Evolutionary conservation across 2,888 invertebrate genomes (phyloP).

Genomic region (Lacanobia wlatinum): DNA sequence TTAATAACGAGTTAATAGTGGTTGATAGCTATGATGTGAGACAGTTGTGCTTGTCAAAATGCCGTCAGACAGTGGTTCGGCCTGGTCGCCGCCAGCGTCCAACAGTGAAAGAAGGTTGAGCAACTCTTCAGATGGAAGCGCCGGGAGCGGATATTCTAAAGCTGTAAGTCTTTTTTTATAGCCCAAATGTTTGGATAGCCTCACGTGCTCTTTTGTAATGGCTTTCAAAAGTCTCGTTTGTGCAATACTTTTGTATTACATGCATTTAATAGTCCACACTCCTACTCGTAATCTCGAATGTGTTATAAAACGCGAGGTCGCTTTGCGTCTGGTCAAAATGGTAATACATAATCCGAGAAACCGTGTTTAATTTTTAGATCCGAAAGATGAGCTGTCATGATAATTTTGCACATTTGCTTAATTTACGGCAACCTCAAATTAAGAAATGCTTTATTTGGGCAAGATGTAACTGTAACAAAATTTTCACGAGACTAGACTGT

Average conservation of each 20-base stretch:
- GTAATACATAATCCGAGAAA: conserved; percentile 26
- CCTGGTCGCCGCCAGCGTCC: conserved; percentile 88
- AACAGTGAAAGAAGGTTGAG: conserved; percentile 88
- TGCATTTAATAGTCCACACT: conserved; percentile 41
- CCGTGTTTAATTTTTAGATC: conserved; percentile 15
- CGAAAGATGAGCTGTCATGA: conserved; percentile 12
- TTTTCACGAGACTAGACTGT: neutral
- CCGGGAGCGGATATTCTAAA: conserved; percentile 89
- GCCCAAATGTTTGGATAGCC: conserved; percentile 26
- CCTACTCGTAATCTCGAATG: conserved; percentile 46
- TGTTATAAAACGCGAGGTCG: conserved; percentile 49
- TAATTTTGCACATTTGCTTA: conserved; percentile 3
- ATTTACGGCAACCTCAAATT: neutral
- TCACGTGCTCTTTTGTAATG: conserved; percentile 52
- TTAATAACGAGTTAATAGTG: conserved; percentile 70
- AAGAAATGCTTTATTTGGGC: neutral
- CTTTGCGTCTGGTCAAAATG: conserved; percentile 32
- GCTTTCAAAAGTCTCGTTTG: conserved; percentile 51
- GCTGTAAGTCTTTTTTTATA: conserved; percentile 80
- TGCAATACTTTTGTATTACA: conserved; percentile 52
- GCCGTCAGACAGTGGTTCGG: conserved; percentile 89
- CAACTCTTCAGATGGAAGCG: conserved; percentile 89
- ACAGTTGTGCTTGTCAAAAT: conserved; percentile 82
- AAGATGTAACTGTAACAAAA: neutral
- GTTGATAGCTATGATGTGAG: conserved; percentile 83